A percentile compares a stretch with the other conserved stretches of the same genome.
These are phyloP conservation scores for Itoplectis maculator DNA, from an alignment of 2,888 invertebrate genomes.

Conservation along the genomic window DNA sequence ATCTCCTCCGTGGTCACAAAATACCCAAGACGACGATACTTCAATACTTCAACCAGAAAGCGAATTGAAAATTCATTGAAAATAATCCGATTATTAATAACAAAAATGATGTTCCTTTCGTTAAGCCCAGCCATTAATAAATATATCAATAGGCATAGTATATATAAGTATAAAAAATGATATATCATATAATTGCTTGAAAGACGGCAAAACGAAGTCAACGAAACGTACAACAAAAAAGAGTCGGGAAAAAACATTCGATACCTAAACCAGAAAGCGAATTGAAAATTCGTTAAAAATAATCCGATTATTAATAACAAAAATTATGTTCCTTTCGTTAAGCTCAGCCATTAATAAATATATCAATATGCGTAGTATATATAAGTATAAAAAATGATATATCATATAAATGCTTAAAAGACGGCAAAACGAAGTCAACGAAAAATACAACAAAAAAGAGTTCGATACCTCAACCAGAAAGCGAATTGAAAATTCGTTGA, in stretches of 20 bases:
- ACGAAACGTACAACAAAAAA: too few species aligned
- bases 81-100: background rate
- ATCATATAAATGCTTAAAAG: too few species aligned
- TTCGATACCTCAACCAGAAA: slow-evolving; percentile 5
- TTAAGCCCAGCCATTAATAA: background rate
- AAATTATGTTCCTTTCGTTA: background rate
- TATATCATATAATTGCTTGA: too few species aligned
- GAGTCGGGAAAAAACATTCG: slow-evolving; percentile 79
- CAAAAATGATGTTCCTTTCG: background rate
- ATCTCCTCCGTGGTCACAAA: slow-evolving; percentile 76
- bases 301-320: background rate
- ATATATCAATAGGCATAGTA: too few species aligned
- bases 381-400: background rate
- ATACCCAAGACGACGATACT: slow-evolving; percentile 11
- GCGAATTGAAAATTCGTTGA: background rate
- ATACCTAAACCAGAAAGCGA: background rate
- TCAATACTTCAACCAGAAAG: background rate
- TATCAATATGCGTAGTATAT: too few species aligned
- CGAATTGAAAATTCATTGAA: background rate
- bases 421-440: too few species aligned
- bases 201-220: too few species aligned
- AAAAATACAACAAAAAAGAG: too few species aligned
- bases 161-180: background rate
- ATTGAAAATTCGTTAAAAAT: background rate
- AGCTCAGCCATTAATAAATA: background rate